phyloP scores from a whole-genome alignment of 2,797 vertebrate species.

The Neosalanx taihuensis region DNA sequence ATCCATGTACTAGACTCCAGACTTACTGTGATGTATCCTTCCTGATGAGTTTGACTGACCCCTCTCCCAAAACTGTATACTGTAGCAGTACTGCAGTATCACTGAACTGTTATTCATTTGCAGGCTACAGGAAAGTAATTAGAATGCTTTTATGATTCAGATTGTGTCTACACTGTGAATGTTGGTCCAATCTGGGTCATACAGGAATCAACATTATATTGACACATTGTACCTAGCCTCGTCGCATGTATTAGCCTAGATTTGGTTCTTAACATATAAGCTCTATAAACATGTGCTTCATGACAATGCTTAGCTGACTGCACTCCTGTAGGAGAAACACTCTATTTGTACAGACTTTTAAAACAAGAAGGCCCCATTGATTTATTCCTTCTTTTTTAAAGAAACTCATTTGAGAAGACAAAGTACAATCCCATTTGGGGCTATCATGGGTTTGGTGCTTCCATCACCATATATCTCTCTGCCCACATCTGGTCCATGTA shows the following conservation, averaged over 20 bases:
- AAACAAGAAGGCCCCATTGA: neutral
- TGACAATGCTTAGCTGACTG: neutral
- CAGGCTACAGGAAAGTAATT: slow-evolving; percentile 11
- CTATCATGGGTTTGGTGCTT: neutral
- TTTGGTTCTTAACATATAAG: neutral
- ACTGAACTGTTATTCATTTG: slow-evolving; percentile 5
- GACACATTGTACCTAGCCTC: neutral
- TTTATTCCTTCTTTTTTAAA: neutral
- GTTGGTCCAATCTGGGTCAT: neutral
- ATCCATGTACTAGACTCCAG: neutral
- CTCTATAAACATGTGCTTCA: neutral
- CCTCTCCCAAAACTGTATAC: neutral
- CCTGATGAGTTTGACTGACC: slow-evolving; percentile 7
- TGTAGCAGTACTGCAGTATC: neutral
- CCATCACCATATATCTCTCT: neutral
- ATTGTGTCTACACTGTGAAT: neutral
- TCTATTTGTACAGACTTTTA: neutral
- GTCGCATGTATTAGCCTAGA: neutral
- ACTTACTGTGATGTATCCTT: neutral
- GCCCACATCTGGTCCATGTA: neutral
- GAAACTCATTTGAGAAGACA: neutral
- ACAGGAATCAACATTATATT: neutral
- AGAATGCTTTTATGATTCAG: slow-evolving; percentile 31
- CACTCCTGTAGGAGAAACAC: neutral
- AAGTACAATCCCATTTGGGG: neutral